These are phyloP conservation scores for Brachionus paranguensis DNA, from an alignment of 1,140 invertebrate species.

Conservation along the genomic window DNA sequence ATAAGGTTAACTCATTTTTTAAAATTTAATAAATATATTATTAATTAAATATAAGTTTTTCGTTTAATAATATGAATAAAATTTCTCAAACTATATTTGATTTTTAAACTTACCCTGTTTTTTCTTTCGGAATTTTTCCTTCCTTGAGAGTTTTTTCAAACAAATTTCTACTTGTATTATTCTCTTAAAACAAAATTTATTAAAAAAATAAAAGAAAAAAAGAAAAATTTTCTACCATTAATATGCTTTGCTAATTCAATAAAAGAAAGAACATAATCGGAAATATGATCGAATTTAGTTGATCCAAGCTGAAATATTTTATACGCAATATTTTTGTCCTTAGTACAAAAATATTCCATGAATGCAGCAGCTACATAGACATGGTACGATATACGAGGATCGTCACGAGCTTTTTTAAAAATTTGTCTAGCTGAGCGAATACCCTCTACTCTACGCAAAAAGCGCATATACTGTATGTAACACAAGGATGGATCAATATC, in stretches of 20 bases:
- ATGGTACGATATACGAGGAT: conserved; percentile 76
- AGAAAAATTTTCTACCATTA: conserved; percentile 67
- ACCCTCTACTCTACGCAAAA: conserved; percentile 88
- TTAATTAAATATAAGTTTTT: too few species aligned
- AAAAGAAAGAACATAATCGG: conserved; percentile 89
- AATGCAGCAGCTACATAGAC: conserved; percentile 90
- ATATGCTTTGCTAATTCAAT: conserved; percentile 95
- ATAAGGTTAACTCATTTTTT: too few species aligned
- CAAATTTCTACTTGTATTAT: not conserved
- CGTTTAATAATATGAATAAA: too few species aligned
- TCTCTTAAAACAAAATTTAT: not conserved
- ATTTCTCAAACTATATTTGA: too few species aligned
- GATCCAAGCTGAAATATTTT: conserved; percentile 94
- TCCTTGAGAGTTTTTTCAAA: not conserved
- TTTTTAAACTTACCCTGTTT: not conserved
- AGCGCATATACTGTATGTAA: conserved; percentile 99
- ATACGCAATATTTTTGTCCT: conserved; percentile 96
- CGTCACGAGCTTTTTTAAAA: conserved; percentile 90
- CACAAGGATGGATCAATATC: conserved; percentile 18
- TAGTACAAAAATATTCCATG: conserved; percentile 99
- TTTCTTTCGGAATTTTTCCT: not conserved
- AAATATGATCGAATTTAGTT: conserved; percentile 90
- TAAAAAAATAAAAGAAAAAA: not conserved
- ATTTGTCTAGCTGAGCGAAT: conserved; percentile 89
- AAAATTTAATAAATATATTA: too few species aligned